These are phyloP conservation scores for Coenonympha glycerion DNA, from an alignment of 2,888 invertebrate genomes.

Conservation along the genomic window DNA sequence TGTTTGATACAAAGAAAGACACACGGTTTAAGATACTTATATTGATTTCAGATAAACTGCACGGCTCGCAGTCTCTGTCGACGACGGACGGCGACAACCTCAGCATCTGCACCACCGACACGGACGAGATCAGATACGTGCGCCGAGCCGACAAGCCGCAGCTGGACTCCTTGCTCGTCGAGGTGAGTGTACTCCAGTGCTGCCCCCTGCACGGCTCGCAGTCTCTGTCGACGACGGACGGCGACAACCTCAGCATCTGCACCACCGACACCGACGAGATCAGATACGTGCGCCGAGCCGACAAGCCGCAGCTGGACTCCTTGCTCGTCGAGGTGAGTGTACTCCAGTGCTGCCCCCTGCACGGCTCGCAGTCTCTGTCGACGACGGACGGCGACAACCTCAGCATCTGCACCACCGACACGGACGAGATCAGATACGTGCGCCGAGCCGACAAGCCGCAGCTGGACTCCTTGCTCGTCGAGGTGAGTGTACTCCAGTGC, in stretches of 20 bases:
- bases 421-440: constrained; percentile 44
- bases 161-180: constrained; percentile 44
- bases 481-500: no score
- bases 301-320: constrained; percentile 47
- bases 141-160: constrained; percentile 40
- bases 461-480: constrained; percentile 44
- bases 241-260: constrained; percentile 59
- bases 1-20: no score
- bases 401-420: constrained; percentile 58
- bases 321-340: constrained; percentile 48
- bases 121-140: constrained; percentile 44
- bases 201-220: constrained; percentile 52
- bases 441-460: constrained; percentile 40
- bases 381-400: constrained; percentile 58
- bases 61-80: constrained; percentile 61
- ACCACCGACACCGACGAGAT: constrained; percentile 57
- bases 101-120: constrained; percentile 58
- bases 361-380: constrained; percentile 61
- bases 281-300: constrained; percentile 28
- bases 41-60: constrained; percentile 37
- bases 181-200: no score
- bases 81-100: constrained; percentile 58
- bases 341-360: constrained; percentile 36
- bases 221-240: constrained; percentile 55
- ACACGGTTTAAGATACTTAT: neutral